Evolutionary conservation across 1,140 invertebrate species (phyloP).

Genomic region (Drosophila auraria): DNA sequence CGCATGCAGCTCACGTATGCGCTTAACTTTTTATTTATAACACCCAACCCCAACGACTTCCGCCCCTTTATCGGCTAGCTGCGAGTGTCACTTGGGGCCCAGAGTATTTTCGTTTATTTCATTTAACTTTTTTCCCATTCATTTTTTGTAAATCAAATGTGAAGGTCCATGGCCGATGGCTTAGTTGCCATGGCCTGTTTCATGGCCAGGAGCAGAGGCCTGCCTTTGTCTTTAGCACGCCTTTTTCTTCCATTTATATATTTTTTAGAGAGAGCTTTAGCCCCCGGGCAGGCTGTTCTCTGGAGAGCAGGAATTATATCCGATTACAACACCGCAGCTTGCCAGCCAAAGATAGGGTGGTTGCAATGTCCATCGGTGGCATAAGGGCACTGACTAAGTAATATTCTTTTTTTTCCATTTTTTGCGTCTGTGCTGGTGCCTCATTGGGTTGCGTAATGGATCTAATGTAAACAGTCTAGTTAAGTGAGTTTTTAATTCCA

Average conservation of each 20-base stretch:
- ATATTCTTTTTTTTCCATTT: slow-evolving; percentile 17
- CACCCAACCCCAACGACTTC: slow-evolving; percentile 38
- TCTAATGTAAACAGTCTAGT: slow-evolving; percentile 50
- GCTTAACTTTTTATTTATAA: slow-evolving; percentile 81
- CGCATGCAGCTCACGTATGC: slow-evolving; percentile 73
- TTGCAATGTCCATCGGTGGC: slow-evolving; percentile 23
- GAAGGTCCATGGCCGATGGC: slow-evolving; percentile 62
- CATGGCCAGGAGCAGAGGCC: slow-evolving; percentile 14
- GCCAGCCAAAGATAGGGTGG: slow-evolving; percentile 44
- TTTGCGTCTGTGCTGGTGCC: slow-evolving; percentile 14
- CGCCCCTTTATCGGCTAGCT: slow-evolving; percentile 18
- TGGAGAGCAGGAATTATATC: slow-evolving; percentile 75
- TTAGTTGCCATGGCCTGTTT: slow-evolving; percentile 49
- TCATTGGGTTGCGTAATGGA: slow-evolving; percentile 43
- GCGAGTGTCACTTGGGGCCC: slow-evolving; percentile 65
- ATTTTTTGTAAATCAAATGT: slow-evolving; percentile 70
- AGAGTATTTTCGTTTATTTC: slow-evolving; percentile 9
- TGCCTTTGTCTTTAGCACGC: slow-evolving; percentile 50
- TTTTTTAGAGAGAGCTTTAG: slow-evolving; percentile 8
- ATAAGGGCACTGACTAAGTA: slow-evolving; percentile 30
- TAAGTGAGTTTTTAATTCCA: slow-evolving; percentile 56
- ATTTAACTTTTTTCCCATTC: slow-evolving; percentile 33
- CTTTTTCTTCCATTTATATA: slow-evolving; percentile 19
- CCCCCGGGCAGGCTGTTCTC: slow-evolving; percentile 40
- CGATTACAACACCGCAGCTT: slow-evolving; percentile 77